phyloP scores from a whole-genome alignment of 2,888 invertebrate species.

The Bedellia somnulentella region DNA sequence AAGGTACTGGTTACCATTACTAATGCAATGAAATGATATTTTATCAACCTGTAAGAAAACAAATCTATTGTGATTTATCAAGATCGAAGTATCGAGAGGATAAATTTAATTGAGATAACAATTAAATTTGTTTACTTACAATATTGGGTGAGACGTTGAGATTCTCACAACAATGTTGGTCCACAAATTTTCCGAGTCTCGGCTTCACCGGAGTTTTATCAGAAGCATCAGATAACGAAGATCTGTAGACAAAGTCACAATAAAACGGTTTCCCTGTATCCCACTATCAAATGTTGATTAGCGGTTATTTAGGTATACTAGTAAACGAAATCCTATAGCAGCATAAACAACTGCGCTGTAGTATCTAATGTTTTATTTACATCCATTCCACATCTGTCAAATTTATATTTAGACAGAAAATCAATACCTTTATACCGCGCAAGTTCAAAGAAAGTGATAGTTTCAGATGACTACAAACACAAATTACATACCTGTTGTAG shows the following conservation, averaged over 20 bases:
- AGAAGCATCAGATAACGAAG: constrained; percentile 20
- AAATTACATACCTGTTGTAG: constrained; percentile 22
- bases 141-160: constrained; percentile 44
- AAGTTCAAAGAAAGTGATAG: constrained; percentile 31
- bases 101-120: not conserved
- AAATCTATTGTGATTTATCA: no score
- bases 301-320: no score
- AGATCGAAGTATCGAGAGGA: no score
- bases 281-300: no score
- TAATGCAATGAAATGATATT: constrained; percentile 17
- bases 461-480: constrained; percentile 1
- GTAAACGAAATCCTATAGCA: no score
- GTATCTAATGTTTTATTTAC: constrained; percentile 55
- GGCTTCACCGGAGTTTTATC: constrained; percentile 34
- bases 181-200: constrained; percentile 39
- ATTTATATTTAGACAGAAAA: constrained; percentile 53
- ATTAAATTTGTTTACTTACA: constrained; percentile 24
- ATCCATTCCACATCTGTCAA: constrained; percentile 51
- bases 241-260: constrained; percentile 18
- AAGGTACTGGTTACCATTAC: constrained; percentile 28
- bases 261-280: no score
- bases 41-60: constrained; percentile 21
- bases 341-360: no score
- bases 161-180: constrained; percentile 52
- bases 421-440: constrained; percentile 54